Evolutionary conservation across 1,140 invertebrate genomes (phyloP).

Genomic region (Melipona quadrifasciata): DNA sequence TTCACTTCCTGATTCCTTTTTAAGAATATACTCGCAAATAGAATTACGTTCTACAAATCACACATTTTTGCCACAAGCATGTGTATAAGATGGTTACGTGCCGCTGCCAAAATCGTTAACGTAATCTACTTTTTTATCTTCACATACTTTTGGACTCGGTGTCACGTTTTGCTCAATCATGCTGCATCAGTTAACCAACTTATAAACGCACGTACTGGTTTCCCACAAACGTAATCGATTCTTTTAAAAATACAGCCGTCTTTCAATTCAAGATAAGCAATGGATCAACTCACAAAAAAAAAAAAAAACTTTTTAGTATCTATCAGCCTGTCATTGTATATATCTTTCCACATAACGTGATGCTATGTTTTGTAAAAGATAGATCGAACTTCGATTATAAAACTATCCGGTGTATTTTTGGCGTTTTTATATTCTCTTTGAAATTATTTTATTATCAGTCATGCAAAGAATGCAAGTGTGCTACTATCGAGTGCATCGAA

Average conservation of each 20-base stretch:
- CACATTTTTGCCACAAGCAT: background rate
- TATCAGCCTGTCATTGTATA: background rate
- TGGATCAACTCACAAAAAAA: conserved; percentile 4
- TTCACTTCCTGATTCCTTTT: background rate
- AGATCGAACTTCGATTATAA: background rate
- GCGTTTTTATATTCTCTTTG: background rate
- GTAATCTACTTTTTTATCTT: conserved; percentile 62
- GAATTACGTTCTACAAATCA: conserved; percentile 35
- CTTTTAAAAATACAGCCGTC: conserved; percentile 24
- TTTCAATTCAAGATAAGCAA: background rate
- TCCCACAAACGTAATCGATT: conserved; percentile 1
- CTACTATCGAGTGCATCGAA: conserved; percentile 21
- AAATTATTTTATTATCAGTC: conserved; percentile 39
- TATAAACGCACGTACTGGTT: background rate
- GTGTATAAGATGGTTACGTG: conserved; percentile 18
- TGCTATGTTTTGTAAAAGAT: background rate
- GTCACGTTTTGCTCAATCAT: conserved; percentile 72
- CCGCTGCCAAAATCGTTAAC: conserved; percentile 37
- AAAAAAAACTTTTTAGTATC: background rate
- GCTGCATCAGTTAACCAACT: conserved; percentile 29
- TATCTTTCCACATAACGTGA: conserved; percentile 1
- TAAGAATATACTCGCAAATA: background rate
- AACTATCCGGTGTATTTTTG: background rate
- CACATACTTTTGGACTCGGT: conserved; percentile 54
- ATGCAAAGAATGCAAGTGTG: background rate